Evolutionary conservation across 2,888 invertebrate genomes (phyloP).

Genomic region (Palloptera scutellata): DNA sequence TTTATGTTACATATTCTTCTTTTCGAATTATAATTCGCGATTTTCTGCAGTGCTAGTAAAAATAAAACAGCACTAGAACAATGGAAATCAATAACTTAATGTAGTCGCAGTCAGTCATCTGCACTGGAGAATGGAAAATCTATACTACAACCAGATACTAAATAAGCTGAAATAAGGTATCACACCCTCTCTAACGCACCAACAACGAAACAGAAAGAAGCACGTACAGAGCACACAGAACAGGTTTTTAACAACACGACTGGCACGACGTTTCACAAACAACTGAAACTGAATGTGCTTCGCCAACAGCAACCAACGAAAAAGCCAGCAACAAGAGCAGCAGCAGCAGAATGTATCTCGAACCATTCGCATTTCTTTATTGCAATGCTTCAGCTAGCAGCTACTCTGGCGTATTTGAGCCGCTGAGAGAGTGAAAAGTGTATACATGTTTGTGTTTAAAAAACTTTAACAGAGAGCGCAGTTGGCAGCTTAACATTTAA

Average conservation of each 20-base stretch:
- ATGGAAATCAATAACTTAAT: constrained; percentile 30
- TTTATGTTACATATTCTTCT: too few species aligned
- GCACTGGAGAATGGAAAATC: constrained; percentile 14
- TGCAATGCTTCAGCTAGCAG: not conserved
- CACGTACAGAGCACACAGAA: constrained; percentile 23
- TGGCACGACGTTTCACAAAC: constrained; percentile 43
- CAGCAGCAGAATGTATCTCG: constrained; percentile 7
- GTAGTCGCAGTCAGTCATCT: constrained; percentile 9
- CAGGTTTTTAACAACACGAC: constrained; percentile 35
- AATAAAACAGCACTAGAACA: constrained; percentile 8
- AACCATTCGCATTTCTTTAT: not conserved
- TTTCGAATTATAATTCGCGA: too few species aligned
- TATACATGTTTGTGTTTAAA: not conserved
- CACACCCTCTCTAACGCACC: constrained; percentile 9
- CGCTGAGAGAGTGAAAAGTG: not conserved
- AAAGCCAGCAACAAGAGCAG: constrained; percentile 7
- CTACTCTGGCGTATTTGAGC: too few species aligned
- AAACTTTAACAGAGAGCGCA: too few species aligned
- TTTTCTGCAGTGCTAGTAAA: too few species aligned
- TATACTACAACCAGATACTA: constrained; percentile 5
- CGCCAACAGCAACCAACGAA: constrained; percentile 16
- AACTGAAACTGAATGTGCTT: constrained; percentile 32
- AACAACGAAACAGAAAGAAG: constrained; percentile 20
- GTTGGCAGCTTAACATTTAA: too few species aligned
- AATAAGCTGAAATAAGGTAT: too few species aligned